Evolutionary conservation across 2,113 vertebrate genomes (phyloP).

Genomic region (Nothoprocta perdicaria): DNA sequence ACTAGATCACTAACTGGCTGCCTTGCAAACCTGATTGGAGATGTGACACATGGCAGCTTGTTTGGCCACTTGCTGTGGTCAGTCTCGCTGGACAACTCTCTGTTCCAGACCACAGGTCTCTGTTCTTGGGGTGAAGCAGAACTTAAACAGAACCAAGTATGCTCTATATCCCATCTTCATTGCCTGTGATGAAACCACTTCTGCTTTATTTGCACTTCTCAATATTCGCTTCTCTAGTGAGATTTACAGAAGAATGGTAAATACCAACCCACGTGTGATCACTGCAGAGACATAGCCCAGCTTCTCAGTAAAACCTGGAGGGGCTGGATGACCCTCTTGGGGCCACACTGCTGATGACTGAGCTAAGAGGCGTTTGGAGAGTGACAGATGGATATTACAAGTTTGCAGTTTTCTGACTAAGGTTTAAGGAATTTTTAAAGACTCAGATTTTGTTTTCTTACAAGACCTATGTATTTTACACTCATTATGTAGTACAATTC

Average conservation of each 20-base stretch:
- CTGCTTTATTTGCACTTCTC: background rate
- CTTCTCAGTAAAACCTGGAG: background rate
- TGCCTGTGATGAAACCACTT: background rate
- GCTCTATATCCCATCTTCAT: background rate
- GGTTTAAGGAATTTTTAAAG: background rate
- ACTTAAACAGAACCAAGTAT: background rate
- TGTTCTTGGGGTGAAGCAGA: background rate
- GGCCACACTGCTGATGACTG: background rate
- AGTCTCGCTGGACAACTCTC: background rate
- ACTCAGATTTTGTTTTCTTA: background rate
- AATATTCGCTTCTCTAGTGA: background rate
- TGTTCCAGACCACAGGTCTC: background rate
- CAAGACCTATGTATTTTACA: background rate
- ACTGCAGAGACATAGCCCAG: background rate
- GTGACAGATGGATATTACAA: background rate
- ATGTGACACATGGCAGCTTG: background rate
- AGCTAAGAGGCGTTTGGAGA: background rate
- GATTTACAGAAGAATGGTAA: background rate
- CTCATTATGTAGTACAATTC: background rate
- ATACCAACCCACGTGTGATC: background rate
- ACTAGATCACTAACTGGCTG: background rate
- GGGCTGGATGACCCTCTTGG: background rate
- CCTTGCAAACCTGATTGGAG: background rate
- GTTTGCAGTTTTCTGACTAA: background rate
- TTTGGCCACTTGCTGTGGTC: accelerated